Percentiles rank a stretch among this genome's conserved stretches.
phyloP scores from a whole-genome alignment of 2,113 vertebrate species.

The Alexandromys fortis region DNA sequence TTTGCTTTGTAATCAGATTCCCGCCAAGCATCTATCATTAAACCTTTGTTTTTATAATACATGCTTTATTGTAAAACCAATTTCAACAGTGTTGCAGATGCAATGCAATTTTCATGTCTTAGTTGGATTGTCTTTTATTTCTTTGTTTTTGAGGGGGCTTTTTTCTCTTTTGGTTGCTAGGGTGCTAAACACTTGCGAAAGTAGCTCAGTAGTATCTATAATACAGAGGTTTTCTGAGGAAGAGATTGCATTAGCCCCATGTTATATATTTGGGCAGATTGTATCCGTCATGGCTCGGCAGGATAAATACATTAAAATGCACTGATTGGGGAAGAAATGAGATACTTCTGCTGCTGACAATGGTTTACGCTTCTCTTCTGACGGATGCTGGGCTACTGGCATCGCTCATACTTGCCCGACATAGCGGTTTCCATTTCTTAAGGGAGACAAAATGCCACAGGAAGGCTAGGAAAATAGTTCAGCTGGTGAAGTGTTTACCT shows the following conservation, averaged over 20 bases:
- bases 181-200: slow-evolving; percentile 78
- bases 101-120: slow-evolving; percentile 79
- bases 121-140: slow-evolving; percentile 18
- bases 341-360: slow-evolving; percentile 62
- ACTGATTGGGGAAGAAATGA: slow-evolving; percentile 67
- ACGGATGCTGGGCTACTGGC: slow-evolving; percentile 6
- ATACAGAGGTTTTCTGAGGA: slow-evolving; percentile 68
- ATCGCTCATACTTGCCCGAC: background rate
- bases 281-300: slow-evolving; percentile 62
- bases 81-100: slow-evolving; percentile 75
- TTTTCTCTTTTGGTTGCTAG: slow-evolving; percentile 68
- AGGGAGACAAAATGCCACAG: background rate
- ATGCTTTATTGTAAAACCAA: slow-evolving; percentile 80
- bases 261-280: slow-evolving; percentile 77
- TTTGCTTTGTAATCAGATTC: slow-evolving; percentile 81
- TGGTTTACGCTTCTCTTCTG: slow-evolving; percentile 36
- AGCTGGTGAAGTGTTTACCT: background rate
- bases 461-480: background rate
- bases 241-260: slow-evolving; percentile 75
- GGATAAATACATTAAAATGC: slow-evolving; percentile 79
- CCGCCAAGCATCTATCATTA: slow-evolving; percentile 77
- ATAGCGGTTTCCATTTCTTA: background rate
- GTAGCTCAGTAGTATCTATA: slow-evolving; percentile 75
- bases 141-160: background rate
- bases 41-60: slow-evolving; percentile 80